phyloP scores from a whole-genome alignment of 2,888 invertebrate genomes.

The Acleris literana region DNA sequence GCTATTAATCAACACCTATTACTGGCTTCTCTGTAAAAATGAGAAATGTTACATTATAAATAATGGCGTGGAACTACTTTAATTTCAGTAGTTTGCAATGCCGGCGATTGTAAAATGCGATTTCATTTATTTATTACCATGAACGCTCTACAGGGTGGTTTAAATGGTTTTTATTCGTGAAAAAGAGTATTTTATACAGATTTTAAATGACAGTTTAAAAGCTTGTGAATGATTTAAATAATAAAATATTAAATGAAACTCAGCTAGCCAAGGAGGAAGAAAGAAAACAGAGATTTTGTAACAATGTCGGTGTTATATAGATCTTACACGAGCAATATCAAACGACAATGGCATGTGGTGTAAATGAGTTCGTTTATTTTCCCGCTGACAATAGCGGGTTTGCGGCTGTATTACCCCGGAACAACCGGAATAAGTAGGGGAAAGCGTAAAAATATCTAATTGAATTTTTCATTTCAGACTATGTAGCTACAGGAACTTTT shows the following conservation, averaged over 20 bases:
- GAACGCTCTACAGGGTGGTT: slow-evolving; percentile 15
- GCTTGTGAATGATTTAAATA: no score
- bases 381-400: slow-evolving; percentile 43
- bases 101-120: slow-evolving; percentile 33
- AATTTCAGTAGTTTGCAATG: slow-evolving; percentile 36
- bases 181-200: background rate
- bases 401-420: slow-evolving; percentile 55
- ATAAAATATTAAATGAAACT: background rate
- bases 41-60: slow-evolving; percentile 35
- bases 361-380: slow-evolving; percentile 60
- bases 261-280: background rate
- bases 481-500: slow-evolving; percentile 14
- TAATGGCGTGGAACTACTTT: slow-evolving; percentile 33
- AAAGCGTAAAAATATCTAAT: slow-evolving; percentile 65
- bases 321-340: slow-evolving; percentile 56
- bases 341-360: slow-evolving; percentile 59
- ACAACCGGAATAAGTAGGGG: slow-evolving; percentile 54
- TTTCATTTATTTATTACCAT: slow-evolving; percentile 31
- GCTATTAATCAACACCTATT: slow-evolving; percentile 37
- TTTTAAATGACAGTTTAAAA: no score
- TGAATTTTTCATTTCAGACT: slow-evolving; percentile 66
- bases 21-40: slow-evolving; percentile 34
- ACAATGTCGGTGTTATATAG: slow-evolving; percentile 33
- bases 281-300: slow-evolving; percentile 18
- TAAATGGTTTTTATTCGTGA: slow-evolving; percentile 20